Evolutionary conservation across 92 coral and sea anemone species (phyloP).

Genomic region (Virgularia gustaviana): DNA sequence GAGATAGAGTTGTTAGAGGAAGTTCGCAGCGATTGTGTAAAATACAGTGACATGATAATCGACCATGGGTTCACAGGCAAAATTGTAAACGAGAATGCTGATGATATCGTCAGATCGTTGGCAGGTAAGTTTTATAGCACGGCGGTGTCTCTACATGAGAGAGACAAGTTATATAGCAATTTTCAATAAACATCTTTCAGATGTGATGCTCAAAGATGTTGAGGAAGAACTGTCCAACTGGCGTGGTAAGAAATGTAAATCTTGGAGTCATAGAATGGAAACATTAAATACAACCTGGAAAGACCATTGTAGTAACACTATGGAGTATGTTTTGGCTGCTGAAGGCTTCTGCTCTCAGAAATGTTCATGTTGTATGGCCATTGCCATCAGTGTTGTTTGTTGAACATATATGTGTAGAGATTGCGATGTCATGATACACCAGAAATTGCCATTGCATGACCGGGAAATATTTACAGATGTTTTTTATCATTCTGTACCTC

Average conservation of each 20-base stretch:
- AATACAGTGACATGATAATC: constrained; percentile 48
- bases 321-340: background rate
- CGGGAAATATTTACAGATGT: background rate
- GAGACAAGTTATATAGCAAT: too few relatives aligned
- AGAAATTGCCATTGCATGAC: background rate
- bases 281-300: background rate
- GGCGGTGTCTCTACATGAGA: too few relatives aligned
- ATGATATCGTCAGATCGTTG: constrained; percentile 19
- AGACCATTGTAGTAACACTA: background rate
- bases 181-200: too few relatives aligned
- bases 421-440: background rate
- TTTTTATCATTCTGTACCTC: background rate
- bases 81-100: constrained; percentile 40
- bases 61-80: constrained; percentile 56
- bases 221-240: background rate
- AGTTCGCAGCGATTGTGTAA: constrained; percentile 48
- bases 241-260: background rate
- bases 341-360: background rate
- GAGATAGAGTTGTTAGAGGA: constrained; percentile 49
- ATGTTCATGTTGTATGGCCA: background rate
- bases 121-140: too few relatives aligned
- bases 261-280: background rate
- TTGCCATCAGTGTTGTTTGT: background rate
- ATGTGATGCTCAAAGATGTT: constrained; percentile 1
- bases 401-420: background rate